Evolutionary conservation across 2,797 vertebrate species (phyloP).

Genomic region (Thamnophis elegans): DNA sequence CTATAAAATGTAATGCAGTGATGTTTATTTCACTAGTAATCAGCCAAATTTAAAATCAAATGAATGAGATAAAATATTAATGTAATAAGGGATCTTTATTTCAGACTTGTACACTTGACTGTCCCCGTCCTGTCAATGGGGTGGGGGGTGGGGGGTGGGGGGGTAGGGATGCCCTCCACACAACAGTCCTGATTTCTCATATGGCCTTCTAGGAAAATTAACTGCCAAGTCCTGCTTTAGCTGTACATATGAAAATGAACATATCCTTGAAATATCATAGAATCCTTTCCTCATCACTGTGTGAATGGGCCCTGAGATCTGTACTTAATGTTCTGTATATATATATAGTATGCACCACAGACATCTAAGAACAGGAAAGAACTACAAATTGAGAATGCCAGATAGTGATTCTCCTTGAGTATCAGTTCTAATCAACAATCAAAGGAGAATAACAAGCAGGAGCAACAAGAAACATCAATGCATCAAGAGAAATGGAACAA

Average conservation of each 20-base stretch:
- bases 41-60: not conserved
- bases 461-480: not conserved
- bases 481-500: not conserved
- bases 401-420: not conserved
- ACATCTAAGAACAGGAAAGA: not conserved
- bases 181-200: not conserved
- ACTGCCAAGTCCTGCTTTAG: not conserved
- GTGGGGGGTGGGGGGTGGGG: no score
- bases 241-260: not conserved
- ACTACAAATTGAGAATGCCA: not conserved
- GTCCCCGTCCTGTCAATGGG: not conserved
- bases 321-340: not conserved
- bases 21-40: not conserved
- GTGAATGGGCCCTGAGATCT: not conserved
- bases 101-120: not conserved
- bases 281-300: not conserved
- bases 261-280: not conserved
- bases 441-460: not conserved
- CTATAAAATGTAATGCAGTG: not conserved
- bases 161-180: not conserved
- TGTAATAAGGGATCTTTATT: not conserved
- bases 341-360: not conserved
- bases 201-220: not conserved
- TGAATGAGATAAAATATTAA: not conserved
- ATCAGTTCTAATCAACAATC: not conserved